Evolutionary conservation across 2,113 vertebrate species (phyloP).

Genomic region (Chrysemys picta): DNA sequence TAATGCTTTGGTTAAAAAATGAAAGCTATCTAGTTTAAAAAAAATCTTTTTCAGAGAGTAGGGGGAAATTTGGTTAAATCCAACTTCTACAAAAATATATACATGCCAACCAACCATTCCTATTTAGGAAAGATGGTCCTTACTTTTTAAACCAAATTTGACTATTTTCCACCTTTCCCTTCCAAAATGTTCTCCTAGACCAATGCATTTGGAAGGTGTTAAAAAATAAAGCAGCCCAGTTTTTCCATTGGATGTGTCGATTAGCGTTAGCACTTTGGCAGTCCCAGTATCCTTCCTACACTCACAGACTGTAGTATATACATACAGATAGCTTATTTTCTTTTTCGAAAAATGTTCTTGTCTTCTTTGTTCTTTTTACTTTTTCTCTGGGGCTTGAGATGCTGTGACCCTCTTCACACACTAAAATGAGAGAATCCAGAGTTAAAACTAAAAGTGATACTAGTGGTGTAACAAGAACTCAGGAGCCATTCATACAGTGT

Average conservation of each 20-base stretch:
- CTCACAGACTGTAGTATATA: not conserved
- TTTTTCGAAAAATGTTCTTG: slow-evolving; percentile 47
- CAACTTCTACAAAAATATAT: not conserved
- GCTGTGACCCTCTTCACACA: slow-evolving; percentile 63
- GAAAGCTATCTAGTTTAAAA: not conserved
- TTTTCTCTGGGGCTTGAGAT: slow-evolving; percentile 47
- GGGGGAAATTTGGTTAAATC: not conserved
- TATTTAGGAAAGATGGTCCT: not conserved
- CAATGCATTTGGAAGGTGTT: not conserved
- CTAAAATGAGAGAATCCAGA: slow-evolving; percentile 58
- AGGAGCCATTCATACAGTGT: not conserved
- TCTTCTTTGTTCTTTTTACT: slow-evolving; percentile 59
- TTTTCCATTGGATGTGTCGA: not conserved
- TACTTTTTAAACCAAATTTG: slow-evolving; percentile 17
- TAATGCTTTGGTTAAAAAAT: not conserved
- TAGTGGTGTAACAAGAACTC: slow-evolving; percentile 19
- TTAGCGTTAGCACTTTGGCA: not conserved
- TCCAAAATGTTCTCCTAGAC: not conserved
- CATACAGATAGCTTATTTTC: slow-evolving; percentile 72
- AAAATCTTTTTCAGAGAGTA: not conserved
- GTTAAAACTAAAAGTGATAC: slow-evolving; percentile 32
- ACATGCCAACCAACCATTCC: not conserved
- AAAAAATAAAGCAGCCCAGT: not conserved
- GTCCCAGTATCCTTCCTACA: not conserved
- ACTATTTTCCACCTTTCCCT: not conserved